Percentiles rank a stretch among this genome's conserved stretches.
These are phyloP conservation scores for Siniperca chuatsi DNA, from an alignment of 2,113 vertebrate species.

Conservation along the genomic window DNA sequence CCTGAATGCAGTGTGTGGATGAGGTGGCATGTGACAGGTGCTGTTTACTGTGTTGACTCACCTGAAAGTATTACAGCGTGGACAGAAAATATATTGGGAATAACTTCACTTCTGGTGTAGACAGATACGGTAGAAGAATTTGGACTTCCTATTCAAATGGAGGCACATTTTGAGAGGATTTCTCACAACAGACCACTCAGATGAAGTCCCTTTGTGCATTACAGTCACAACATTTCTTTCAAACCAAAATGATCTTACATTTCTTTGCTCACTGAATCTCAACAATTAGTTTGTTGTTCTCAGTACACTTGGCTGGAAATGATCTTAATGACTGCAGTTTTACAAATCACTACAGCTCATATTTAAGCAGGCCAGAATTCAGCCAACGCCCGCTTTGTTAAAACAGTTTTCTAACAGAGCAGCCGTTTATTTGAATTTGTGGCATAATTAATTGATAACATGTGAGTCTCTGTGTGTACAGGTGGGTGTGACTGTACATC, in stretches of 20 bases:
- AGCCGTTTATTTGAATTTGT: constrained; percentile 2
- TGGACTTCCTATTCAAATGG: neutral
- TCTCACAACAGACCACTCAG: too few relatives aligned
- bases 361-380: constrained; percentile 8
- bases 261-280: neutral
- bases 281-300: too few relatives aligned
- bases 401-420: neutral
- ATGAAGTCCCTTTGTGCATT: too few relatives aligned
- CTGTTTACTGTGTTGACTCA: neutral
- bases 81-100: neutral
- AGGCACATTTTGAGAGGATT: neutral
- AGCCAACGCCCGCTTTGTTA: neutral
- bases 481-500: neutral
- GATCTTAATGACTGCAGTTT: neutral
- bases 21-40: neutral
- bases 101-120: neutral
- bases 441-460: constrained; percentile 16
- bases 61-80: neutral
- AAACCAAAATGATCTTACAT: too few relatives aligned
- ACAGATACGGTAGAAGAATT: neutral
- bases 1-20: neutral
- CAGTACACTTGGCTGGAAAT: neutral
- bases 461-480: constrained; percentile 8
- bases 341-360: neutral
- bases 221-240: too few relatives aligned